These are phyloP conservation scores for Pelagia noctiluca DNA, from an alignment of 30 jellyfish, hydroid and myxozoan species.

Conservation along the genomic window DNA sequence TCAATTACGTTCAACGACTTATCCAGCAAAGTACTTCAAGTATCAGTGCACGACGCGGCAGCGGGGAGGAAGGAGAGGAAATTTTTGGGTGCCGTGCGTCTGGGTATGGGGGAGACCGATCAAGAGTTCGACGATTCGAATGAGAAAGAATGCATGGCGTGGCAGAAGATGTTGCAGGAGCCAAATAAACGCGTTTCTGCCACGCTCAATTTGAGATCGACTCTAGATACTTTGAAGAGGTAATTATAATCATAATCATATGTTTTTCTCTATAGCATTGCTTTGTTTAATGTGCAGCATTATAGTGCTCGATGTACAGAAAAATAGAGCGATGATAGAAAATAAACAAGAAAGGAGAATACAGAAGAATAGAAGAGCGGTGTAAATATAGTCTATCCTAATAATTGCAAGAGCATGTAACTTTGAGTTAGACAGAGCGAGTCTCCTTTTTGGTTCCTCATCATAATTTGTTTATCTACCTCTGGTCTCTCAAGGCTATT, in stretches of 20 bases:
- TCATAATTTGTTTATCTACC: no score
- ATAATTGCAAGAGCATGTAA: no score
- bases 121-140: slow-evolving; percentile 81
- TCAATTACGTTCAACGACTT: slow-evolving; percentile 68
- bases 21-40: slow-evolving; percentile 76
- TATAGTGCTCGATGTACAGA: no score
- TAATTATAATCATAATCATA: no score
- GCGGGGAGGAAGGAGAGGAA: slow-evolving; percentile 66
- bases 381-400: no score
- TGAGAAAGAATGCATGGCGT: slow-evolving; percentile 72
- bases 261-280: neutral
- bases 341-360: no score
- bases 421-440: no score
- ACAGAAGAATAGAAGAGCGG: no score
- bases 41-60: slow-evolving; percentile 74
- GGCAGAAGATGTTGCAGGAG: slow-evolving; percentile 88
- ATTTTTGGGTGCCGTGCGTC: slow-evolving; percentile 80
- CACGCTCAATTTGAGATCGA: slow-evolving; percentile 84
- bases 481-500: no score
- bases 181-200: slow-evolving; percentile 63
- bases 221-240: slow-evolving; percentile 82
- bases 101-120: slow-evolving; percentile 81
- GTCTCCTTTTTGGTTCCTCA: no score
- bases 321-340: no score
- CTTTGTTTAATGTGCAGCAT: no score